Base-by-base conservation (phyloP, 2,888 invertebrate species). In the Microplitis manilae region DNA sequence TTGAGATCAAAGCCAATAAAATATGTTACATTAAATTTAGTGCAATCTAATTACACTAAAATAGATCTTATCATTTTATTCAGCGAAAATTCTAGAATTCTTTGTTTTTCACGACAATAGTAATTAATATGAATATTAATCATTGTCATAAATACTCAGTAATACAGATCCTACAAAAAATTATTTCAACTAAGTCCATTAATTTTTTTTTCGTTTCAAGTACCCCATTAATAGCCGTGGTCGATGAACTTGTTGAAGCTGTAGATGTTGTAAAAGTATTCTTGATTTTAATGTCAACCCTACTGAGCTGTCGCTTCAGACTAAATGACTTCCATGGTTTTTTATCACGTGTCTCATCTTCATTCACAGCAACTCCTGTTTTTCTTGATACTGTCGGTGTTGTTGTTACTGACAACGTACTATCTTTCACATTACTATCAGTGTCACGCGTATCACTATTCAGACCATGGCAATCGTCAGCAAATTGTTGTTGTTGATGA, bases 261-360 rank as follows among this genome's bases (percentile, higher is more conserved):
- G 86, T 83, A 41, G 84, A 83, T 73, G 83, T 79, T 64, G 82
- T 90, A 90, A 93, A 93, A 68, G 93, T 94, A 85, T 93, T 94
- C 88, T 94, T 94, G 79, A 94, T 90, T 89, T 94, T 95, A 85
- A 94, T 91, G 88, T 95, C 95, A 83, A 95, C 96, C 90, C 93
- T 94, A 80, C 95, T 95, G 84, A 96, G 92, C 90, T 96, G 95
- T 84, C 95, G 93, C 90, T 96, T 96, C 79, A 96, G 91, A 89
- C 94, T 95, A 91, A 95, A 95, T 79, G 93, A 93, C 90, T 95
- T 95, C 95, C 95, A 95, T 77, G 90, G 85, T 71, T 87, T 86
- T 74, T 87, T 86, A 75, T 88, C 88, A 71, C 85, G 82, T 79
- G 6, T 86, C 83, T 79, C 84, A 83, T 82, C 84, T 15, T 79